phyloP scores from a whole-genome alignment of 2,797 vertebrate species.

The Ibycter americanus region DNA sequence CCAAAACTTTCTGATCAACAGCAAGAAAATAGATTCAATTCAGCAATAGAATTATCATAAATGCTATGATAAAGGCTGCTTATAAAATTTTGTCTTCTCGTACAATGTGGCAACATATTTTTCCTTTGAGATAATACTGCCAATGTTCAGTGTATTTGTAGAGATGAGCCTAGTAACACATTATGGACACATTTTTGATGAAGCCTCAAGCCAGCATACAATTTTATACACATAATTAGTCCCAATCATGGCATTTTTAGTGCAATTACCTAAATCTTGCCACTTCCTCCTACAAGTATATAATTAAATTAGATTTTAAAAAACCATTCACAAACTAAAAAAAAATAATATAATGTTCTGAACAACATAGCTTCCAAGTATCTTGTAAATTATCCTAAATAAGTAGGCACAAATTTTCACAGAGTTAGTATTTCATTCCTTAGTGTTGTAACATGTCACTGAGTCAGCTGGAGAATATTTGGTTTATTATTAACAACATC shows the following conservation, averaged over 20 bases:
- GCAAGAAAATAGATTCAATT: not conserved
- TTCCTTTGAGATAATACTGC: not conserved
- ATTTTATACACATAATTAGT: not conserved
- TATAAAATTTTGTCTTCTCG: not conserved
- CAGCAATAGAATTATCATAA: not conserved
- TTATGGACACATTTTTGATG: not conserved
- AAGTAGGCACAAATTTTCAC: not conserved
- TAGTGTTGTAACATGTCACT: not conserved
- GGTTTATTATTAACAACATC: not conserved
- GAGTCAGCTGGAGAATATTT: not conserved
- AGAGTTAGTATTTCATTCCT: not conserved
- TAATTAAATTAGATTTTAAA: not conserved
- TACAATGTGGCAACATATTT: fast-evolving
- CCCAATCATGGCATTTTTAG: not conserved
- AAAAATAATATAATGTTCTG: not conserved
- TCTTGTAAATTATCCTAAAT: not conserved
- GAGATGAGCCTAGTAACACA: not conserved
- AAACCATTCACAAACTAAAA: not conserved
- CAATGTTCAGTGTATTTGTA: not conserved
- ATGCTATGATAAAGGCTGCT: not conserved
- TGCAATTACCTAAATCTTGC: not conserved
- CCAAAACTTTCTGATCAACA: not conserved
- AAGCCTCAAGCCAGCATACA: not conserved
- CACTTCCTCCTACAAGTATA: not conserved
- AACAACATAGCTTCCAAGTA: not conserved